Conservation (phyloP, 1,140 invertebrate genomes). For the Solenopsis fugax region DNA sequence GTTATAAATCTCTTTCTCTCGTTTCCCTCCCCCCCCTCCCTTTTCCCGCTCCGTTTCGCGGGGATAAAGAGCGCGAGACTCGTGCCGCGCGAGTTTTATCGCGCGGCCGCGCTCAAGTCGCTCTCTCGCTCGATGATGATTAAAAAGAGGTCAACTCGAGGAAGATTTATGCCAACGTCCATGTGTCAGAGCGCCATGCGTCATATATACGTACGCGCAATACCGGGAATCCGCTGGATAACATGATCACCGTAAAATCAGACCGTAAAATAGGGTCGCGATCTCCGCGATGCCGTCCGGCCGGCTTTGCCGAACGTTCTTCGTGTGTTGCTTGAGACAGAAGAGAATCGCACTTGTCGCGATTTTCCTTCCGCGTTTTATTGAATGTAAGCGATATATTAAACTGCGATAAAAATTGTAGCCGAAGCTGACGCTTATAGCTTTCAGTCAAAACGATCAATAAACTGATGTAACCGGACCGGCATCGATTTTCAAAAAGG, state of each 20-base stretch:
- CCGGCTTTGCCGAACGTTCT: neutral
- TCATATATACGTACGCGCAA: slow-evolving; percentile 50
- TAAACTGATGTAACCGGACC: neutral
- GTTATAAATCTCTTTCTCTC: neutral
- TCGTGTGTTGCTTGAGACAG: slow-evolving; percentile 8
- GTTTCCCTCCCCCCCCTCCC: too few species aligned
- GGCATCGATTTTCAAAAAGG: slow-evolving; percentile 6
- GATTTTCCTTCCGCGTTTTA: slow-evolving; percentile 24
- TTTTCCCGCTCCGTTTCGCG: slow-evolving; percentile 4
- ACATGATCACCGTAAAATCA: slow-evolving; percentile 54
- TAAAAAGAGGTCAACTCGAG: slow-evolving; percentile 80
- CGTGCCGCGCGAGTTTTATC: slow-evolving; percentile 58
- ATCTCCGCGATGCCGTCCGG: neutral
- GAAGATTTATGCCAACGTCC: slow-evolving; percentile 78
- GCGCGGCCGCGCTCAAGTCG: slow-evolving; percentile 32
- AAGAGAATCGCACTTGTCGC: neutral
- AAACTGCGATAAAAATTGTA: neutral
- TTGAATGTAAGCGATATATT: neutral
- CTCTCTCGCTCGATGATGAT: slow-evolving; percentile 64
- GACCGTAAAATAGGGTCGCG: slow-evolving; percentile 59
- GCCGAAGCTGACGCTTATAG: neutral
- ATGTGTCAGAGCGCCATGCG: slow-evolving; percentile 45
- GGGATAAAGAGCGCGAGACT: slow-evolving; percentile 13
- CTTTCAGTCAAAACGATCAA: neutral
- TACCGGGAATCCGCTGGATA: slow-evolving; percentile 40